Base-by-base conservation (phyloP, 2,888 invertebrate species). In the Byasa hedistus region DNA sequence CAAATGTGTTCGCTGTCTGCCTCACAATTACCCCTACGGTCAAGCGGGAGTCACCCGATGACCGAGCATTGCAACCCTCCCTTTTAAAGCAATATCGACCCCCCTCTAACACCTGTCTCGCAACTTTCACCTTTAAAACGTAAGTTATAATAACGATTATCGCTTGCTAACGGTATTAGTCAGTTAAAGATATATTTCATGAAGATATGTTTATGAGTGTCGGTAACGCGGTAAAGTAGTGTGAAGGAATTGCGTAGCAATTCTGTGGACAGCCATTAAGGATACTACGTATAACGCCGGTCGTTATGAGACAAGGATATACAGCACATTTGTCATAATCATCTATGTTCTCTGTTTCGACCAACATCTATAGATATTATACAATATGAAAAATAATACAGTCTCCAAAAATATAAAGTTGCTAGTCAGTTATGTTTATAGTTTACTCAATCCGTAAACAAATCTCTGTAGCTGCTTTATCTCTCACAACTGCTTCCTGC, bases 1-100 rank as follows among this genome's bases (percentile, higher is more conserved):
- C 89, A 91, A 91, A 91, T 91, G 84, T 75, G 85, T 84, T 78
- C 88, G 89, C 84, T 88, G 91, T 91, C 91, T 91, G 91, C 90
- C 84, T 91, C 82, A 84, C 87, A 91, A 91, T 90, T 88, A 86
- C 86, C 89, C 88, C 85, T 86, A 85, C 87, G 90, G 91, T 89
- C 91, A 90, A 88, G 85, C 85, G 78, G 79, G 85, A 85, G 79
- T 79, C 84, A 78, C 73, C 80, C 85, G 83, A 85, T 87, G 87
- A 86, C 87, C 89, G 84, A 81, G 82, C 89, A 87, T 89, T 89
- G 88, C 83, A 86, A 84, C 84, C 87, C 87, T 83, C 87, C 85
- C 86, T 83, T 89, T 89, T 85, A 85, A 87, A 85, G 82, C 78
- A 78, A 79, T 85, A 83, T 81, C 80, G 78, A 81, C 83, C 83